Percentiles rank a stretch among this genome's conserved stretches.
These are phyloP conservation scores for Cryptotermes secundus DNA, from an alignment of 1,140 invertebrate species.

Conservation along the genomic window DNA sequence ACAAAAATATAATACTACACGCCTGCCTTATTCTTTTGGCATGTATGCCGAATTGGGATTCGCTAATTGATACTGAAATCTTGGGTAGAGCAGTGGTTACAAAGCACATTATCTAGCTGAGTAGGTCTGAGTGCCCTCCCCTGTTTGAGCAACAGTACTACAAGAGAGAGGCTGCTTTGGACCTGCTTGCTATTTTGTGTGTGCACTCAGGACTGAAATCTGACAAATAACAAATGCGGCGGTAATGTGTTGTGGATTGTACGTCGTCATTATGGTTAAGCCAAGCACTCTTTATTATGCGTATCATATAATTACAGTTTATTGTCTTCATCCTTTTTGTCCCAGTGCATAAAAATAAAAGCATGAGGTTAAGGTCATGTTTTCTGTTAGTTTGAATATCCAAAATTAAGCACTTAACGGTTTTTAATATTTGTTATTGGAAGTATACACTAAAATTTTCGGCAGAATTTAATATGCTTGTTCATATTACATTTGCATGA, in stretches of 20 bases:
- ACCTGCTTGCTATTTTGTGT: background rate
- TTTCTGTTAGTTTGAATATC: too few species aligned
- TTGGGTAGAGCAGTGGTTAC: background rate
- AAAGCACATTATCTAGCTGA: slow-evolving; percentile 5
- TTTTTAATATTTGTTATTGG: too few species aligned
- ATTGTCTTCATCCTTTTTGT: too few species aligned
- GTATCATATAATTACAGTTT: too few species aligned
- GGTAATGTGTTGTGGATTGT: background rate
- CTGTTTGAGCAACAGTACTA: too few species aligned
- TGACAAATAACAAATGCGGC: slow-evolving; percentile 3
- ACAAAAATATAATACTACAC: slow-evolving; percentile 9
- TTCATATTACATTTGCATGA: too few species aligned
- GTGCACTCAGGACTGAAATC: background rate
- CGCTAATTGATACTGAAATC: slow-evolving; percentile 6
- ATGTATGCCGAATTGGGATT: slow-evolving; percentile 11
- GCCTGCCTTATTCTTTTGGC: slow-evolving; percentile 13
- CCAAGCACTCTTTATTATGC: background rate
- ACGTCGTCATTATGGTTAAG: background rate
- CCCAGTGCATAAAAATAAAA: too few species aligned
- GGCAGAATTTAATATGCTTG: too few species aligned
- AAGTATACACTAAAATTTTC: too few species aligned
- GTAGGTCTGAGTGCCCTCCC: too few species aligned
- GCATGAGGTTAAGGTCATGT: too few species aligned
- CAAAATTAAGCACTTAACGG: too few species aligned
- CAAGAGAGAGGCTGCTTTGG: background rate